Conservation (phyloP, 2,888 invertebrate genomes). For the Morinoia aosen region DNA sequence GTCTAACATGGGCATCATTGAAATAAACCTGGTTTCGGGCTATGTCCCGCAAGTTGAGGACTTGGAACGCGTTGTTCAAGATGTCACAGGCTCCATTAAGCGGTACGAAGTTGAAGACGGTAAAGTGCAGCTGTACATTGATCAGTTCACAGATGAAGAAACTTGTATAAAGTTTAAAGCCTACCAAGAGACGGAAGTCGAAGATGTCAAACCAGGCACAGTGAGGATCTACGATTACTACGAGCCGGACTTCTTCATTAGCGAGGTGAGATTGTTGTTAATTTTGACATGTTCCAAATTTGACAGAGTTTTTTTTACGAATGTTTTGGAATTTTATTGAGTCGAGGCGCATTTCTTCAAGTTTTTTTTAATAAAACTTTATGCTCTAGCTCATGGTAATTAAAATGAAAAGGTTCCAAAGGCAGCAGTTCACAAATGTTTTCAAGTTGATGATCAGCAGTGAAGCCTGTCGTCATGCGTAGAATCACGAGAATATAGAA, state of each 20-base stretch:
- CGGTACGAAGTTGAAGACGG: slow-evolving; percentile 63
- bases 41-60: slow-evolving; percentile 70
- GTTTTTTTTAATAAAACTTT: no score
- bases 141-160: slow-evolving; percentile 59
- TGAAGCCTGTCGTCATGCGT: no score
- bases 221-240: slow-evolving; percentile 70
- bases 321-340: no score
- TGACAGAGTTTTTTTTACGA: no score
- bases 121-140: slow-evolving; percentile 59
- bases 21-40: slow-evolving; percentile 71
- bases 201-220: slow-evolving; percentile 69
- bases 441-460: no score
- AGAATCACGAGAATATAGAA: no score
- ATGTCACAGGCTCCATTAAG: slow-evolving; percentile 47
- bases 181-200: slow-evolving; percentile 69
- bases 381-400: no score
- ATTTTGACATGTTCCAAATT: no score
- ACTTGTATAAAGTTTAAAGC: slow-evolving; percentile 70
- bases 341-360: no score
- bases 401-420: no score
- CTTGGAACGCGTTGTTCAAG: slow-evolving; percentile 65
- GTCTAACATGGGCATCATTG: slow-evolving; percentile 75
- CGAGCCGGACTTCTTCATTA: slow-evolving; percentile 68
- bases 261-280: slow-evolving; percentile 13
- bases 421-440: no score